These are phyloP conservation scores for Nannoperca obscura DNA, from an alignment of 2,797 vertebrate species.

Conservation along the genomic window DNA sequence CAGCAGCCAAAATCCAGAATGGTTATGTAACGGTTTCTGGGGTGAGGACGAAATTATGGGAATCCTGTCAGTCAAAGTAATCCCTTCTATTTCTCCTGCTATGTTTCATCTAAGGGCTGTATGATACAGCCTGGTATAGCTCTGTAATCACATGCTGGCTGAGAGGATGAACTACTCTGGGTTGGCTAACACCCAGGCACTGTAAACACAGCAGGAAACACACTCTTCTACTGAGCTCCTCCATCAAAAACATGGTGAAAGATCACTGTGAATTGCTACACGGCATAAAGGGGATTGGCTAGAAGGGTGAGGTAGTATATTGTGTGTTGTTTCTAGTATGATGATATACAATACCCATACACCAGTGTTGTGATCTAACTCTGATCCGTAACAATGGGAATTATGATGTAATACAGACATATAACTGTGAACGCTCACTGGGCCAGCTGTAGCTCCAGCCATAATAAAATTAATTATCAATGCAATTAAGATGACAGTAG, in stretches of 20 bases:
- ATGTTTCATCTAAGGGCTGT: slow-evolving; percentile 70
- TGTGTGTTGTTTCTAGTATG: background rate
- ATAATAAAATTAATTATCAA: slow-evolving; percentile 79
- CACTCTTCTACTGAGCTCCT: slow-evolving; percentile 53
- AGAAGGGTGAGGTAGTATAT: background rate
- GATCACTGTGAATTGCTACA: slow-evolving; percentile 27
- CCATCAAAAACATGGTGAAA: slow-evolving; percentile 34
- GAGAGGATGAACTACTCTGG: slow-evolving; percentile 62
- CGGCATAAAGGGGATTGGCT: background rate
- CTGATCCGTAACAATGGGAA: slow-evolving; percentile 15
- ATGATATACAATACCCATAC: background rate
- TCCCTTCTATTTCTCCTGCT: slow-evolving; percentile 76
- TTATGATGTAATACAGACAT: slow-evolving; percentile 52
- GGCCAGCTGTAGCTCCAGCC: slow-evolving; percentile 53
- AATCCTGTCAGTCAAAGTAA: slow-evolving; percentile 78
- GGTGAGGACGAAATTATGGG: slow-evolving; percentile 48
- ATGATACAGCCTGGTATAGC: slow-evolving; percentile 50
- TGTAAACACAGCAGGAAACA: slow-evolving; percentile 57
- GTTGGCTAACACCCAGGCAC: slow-evolving; percentile 66
- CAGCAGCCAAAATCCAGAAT: slow-evolving; percentile 48
- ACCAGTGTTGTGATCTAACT: slow-evolving; percentile 18
- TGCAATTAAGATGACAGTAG: slow-evolving; percentile 76
- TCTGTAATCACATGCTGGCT: slow-evolving; percentile 72
- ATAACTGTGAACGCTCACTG: slow-evolving; percentile 30
- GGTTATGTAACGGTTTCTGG: slow-evolving; percentile 74